phyloP scores from a whole-genome alignment of 1,140 invertebrate species.

The Ptiloglossa arizonensis region DNA sequence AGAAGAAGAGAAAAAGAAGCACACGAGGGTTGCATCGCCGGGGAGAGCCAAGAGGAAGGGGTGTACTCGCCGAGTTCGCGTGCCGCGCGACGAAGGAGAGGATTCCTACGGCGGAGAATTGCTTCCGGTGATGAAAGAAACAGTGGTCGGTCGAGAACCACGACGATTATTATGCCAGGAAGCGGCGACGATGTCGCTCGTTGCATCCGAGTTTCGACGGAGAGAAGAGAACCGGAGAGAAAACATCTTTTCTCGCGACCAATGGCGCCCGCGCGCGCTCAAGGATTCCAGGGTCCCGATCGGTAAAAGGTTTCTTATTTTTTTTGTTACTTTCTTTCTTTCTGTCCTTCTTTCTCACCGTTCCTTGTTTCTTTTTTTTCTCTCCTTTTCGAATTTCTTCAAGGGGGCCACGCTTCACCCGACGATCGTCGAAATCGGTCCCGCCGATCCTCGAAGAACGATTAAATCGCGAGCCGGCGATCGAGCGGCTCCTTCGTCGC shows the following conservation, averaged over 20 bases:
- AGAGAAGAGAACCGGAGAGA: neutral
- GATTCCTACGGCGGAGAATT: constrained; percentile 4
- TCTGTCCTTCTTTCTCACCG: too few relatives aligned
- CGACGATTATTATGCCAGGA: constrained; percentile 17
- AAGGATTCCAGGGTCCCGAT: too few relatives aligned
- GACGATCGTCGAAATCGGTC: neutral
- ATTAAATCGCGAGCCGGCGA: neutral
- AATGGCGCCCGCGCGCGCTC: too few relatives aligned
- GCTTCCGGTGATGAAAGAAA: constrained; percentile 1
- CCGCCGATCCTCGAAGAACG: neutral
- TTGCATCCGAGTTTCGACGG: neutral
- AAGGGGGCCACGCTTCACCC: too few relatives aligned
- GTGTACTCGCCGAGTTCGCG: constrained; percentile 8
- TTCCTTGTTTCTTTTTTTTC: too few relatives aligned
- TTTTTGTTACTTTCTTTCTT: neutral
- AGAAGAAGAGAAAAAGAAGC: too few relatives aligned
- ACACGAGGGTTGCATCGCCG: too few relatives aligned
- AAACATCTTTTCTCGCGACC: neutral
- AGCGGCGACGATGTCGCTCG: neutral
- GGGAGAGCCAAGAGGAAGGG: too few relatives aligned
- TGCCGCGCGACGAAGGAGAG: constrained; percentile 22
- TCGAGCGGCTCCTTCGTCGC: constrained; percentile 8
- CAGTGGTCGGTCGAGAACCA: neutral
- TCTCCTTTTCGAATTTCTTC: too few relatives aligned
- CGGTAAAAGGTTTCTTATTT: too few relatives aligned